Evolutionary conservation across 2,113 vertebrate species (phyloP).

Genomic region (Anoura caudifer): DNA sequence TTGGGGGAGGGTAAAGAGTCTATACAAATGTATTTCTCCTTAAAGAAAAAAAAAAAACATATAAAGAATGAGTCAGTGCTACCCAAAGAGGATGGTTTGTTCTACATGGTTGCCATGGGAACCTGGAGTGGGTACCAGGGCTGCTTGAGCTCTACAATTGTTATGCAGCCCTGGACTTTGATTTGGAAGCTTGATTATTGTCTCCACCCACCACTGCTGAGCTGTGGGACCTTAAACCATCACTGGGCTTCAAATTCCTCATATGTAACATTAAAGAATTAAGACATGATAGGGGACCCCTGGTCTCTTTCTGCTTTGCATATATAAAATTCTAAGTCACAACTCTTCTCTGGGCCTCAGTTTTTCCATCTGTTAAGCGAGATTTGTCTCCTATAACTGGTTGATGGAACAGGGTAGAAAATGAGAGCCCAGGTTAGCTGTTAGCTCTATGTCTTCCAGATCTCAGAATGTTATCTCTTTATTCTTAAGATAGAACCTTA

Average conservation of each 20-base stretch:
- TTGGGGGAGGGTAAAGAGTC: neutral
- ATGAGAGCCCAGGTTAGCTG: neutral
- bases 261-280: neutral
- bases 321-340: neutral
- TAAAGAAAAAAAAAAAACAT: constrained; percentile 5
- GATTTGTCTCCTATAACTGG: neutral
- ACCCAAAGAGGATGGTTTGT: constrained; percentile 18
- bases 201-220: neutral
- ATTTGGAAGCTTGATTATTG: neutral
- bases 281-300: neutral
- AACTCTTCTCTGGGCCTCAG: neutral
- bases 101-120: constrained; percentile 55
- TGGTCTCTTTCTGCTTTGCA: neutral
- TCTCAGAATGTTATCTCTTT: neutral
- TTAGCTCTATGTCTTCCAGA: neutral
- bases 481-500: neutral
- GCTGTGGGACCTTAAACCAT: neutral
- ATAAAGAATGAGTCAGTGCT: neutral
- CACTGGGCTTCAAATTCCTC: neutral
- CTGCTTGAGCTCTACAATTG: neutral
- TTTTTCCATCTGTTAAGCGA: neutral
- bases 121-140: neutral
- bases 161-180: neutral
- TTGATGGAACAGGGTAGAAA: neutral
- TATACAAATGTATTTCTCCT: neutral